A percentile compares a stretch with the other conserved stretches of the same genome.
phyloP scores from a whole-genome alignment of 2,888 invertebrate genomes.

The Ectobius pallidus region DNA sequence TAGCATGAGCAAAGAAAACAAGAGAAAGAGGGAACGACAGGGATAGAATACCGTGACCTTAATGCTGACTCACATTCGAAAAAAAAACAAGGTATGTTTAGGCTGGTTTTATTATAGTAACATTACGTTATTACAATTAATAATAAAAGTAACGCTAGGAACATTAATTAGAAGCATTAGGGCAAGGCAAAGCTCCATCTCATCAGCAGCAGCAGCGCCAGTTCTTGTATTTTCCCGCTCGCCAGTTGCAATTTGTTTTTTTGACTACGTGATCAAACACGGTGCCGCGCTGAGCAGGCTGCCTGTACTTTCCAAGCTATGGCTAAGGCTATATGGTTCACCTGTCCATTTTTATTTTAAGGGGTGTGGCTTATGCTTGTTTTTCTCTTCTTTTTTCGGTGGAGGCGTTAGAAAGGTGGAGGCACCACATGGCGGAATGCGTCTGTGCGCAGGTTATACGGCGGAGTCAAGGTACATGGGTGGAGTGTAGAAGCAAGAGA shows the following conservation, averaged over 20 bases:
- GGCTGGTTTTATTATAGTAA: conserved; percentile 25
- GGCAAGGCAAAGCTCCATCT: conserved; percentile 15
- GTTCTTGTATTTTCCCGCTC: conserved; percentile 31
- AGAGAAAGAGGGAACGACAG: background rate
- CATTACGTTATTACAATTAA: conserved; percentile 33
- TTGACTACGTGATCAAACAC: conserved; percentile 30
- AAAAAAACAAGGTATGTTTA: background rate
- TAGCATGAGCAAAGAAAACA: conserved; percentile 24
- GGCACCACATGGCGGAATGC: conserved; percentile 18
- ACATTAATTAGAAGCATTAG: conserved; percentile 32
- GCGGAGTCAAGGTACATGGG: conserved; percentile 11
- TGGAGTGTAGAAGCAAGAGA: background rate
- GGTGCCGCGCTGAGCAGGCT: background rate
- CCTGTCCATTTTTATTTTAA: conserved; percentile 28
- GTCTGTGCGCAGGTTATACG: background rate
- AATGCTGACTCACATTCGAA: conserved; percentile 18
- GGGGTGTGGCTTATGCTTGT: conserved; percentile 27
- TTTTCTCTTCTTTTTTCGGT: conserved; percentile 28
- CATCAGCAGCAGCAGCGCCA: conserved; percentile 24
- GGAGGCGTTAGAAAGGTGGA: conserved; percentile 24
- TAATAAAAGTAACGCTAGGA: conserved; percentile 30
- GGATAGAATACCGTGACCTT: background rate
- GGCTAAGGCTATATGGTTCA: conserved; percentile 12
- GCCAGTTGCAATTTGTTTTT: conserved; percentile 28
- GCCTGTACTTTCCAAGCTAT: background rate